Evolutionary conservation across 2,113 vertebrate species (phyloP), one percentile per base, ranked within the genome.

Genomic region (Orthonyx spaldingii): DNA sequence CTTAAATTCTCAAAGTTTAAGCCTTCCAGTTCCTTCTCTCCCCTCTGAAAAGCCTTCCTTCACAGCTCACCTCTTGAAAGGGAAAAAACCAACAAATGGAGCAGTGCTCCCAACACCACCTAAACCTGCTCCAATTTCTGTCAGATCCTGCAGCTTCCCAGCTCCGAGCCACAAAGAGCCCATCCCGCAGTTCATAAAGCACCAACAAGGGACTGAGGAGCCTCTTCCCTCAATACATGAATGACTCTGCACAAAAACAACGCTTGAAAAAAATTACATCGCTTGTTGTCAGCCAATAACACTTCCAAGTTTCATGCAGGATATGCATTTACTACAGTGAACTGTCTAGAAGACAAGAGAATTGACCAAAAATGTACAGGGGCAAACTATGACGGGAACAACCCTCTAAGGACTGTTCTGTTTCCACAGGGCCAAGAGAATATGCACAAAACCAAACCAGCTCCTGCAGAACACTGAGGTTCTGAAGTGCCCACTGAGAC

Each of bases 181-280:
- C n/a, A 42, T 19, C 42, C 60, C 22, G 8, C 52, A 70, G 23
- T 6, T 74, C 64, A 65, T 11, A 5, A 46, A 84, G 41, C 41
- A 66, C 28, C 28, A 80, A 33, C 27, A 19, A 66, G 23, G 39
- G 35, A 46, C 17, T 27, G 20, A 7, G 32, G 5, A 95, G n/a
- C 37, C n/a, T 81, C 37, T 56, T 93, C 41, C 41, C 27, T 74
- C 68, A n/a, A 39, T 20, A 41, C 10, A 8, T 11, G 6, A 91
- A 91, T 16, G 52, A 75, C 60, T 49, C 42, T 37, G 28, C 56
- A 71, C 41, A 90, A 69, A 83, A 94, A 56, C 13, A 87, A 39
- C 0, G 0, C 37, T 56, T 33, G n/a, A 1, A 30, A 14, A 70
- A 50, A 80, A 63, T 39, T 10, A 14, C 23, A 84, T 47, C 69